phyloP scores from a whole-genome alignment of 92 coral and sea anemone genomes.

The Desmophyllum pertusum region DNA sequence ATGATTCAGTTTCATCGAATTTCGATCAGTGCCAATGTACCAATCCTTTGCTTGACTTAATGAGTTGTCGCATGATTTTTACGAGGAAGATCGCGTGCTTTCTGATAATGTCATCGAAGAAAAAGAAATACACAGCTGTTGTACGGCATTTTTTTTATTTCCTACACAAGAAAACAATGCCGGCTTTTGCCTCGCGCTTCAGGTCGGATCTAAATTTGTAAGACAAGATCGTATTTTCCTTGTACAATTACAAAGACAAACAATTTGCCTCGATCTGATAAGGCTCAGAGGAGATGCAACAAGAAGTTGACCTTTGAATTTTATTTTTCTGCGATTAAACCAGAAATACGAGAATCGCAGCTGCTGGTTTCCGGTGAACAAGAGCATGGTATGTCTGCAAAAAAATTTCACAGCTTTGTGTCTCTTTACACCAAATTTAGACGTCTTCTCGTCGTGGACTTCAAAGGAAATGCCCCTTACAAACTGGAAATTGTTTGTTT shows the following conservation, averaged over 20 bases:
- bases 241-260: constrained; percentile 30
- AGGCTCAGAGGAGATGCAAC: constrained; percentile 27
- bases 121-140: constrained; percentile 39
- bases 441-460: constrained; percentile 10
- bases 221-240: constrained; percentile 25
- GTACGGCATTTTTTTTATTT: constrained; percentile 6
- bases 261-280: constrained; percentile 41
- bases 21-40: not conserved
- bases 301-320: constrained; percentile 47
- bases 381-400: not conserved
- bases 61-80: constrained; percentile 34
- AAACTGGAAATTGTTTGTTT: constrained; percentile 73
- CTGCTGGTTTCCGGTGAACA: constrained; percentile 35
- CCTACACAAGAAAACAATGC: constrained; percentile 1
- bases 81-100: constrained; percentile 29
- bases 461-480: constrained; percentile 23
- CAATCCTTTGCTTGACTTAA: not conserved
- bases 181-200: constrained; percentile 20
- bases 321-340: constrained; percentile 18
- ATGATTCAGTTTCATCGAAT: constrained; percentile 10
- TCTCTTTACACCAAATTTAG: not conserved
- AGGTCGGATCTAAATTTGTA: constrained; percentile 4
- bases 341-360: constrained; percentile 32
- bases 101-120: not conserved
- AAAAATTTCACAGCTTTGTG: not conserved